Conservation (phyloP, 2,888 invertebrate genomes). For the Odontothrips loti region DNA sequence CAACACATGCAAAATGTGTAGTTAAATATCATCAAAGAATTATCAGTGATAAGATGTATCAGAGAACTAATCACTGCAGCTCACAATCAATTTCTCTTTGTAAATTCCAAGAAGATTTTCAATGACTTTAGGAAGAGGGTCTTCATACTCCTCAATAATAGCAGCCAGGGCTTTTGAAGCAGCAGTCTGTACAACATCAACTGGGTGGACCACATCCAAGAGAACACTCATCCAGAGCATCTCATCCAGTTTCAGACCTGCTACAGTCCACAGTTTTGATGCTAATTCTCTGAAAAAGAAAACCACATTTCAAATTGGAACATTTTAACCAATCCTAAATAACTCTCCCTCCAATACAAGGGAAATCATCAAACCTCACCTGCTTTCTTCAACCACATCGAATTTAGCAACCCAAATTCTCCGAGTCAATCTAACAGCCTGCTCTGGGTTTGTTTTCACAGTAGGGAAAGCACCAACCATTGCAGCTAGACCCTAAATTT, state of each 20-base stretch:
- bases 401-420: conserved; percentile 79
- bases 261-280: conserved; percentile 57
- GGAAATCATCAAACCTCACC: conserved; percentile 44
- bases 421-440: conserved; percentile 59
- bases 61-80: conserved; percentile 37
- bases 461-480: conserved; percentile 60
- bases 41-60: too few relatives aligned
- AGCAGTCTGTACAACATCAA: conserved; percentile 76
- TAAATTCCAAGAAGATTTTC: conserved; percentile 64
- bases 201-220: conserved; percentile 71
- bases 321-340: not conserved
- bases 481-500: conserved; percentile 56
- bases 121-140: conserved; percentile 36
- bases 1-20: not conserved
- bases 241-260: conserved; percentile 51
- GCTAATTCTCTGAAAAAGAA: conserved; percentile 52
- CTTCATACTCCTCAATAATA: conserved; percentile 54
- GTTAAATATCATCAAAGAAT: not conserved
- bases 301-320: not conserved
- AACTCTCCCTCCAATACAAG: not conserved
- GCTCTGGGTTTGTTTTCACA: conserved; percentile 55
- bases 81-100: conserved; percentile 66
- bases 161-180: conserved; percentile 75
- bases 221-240: conserved; percentile 57
- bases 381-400: conserved; percentile 73